Evolutionary conservation across 2,888 invertebrate genomes (phyloP), one percentile per base, ranked within the genome.

Genomic region (Pseudolycoriella hygida): DNA sequence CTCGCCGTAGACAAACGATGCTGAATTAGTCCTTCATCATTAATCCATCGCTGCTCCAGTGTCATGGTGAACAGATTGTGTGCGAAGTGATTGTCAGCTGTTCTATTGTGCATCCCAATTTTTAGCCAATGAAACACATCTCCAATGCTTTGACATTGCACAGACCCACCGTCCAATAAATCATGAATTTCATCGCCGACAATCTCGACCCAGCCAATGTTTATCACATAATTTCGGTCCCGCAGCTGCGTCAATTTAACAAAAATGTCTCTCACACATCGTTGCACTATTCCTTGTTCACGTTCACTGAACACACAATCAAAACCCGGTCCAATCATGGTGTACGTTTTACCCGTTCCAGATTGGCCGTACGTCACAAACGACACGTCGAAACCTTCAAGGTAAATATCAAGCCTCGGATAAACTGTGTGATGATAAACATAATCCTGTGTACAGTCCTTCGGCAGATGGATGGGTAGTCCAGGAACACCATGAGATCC

Each of bases 341-440:
- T 79, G 55, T 80, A 81, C 2, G 77, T 78, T 64, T 83, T 83
- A 14, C 83, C 83, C 43, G 76, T 74, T 31, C 68, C 70, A 10
- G 67, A 64, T 57, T 82, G 78, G 0, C 80, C 80, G 55, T 77
- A 73, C 19, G 77, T 72, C 10, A 80, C 76, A 37, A 80, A 72
- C 2, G 80, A 80, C n/a, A 80, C 76, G 64, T 81, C 80, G 57
- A 79, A 80, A 17, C 82, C 82, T 62, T 80, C 80, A 42, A 80
- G 59, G 51, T 80, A 73, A 52, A 74, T 72, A 53, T 73, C 74
- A 17, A 80, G 71, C 56, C 80, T 67, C 2, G 79, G 78, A 55
- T 74, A 70, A 54, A 78, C 73, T 42, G 76, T 71, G 30, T 75
- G 74, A 51, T 71, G 70, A 53, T 75, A 81, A 2, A 81, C 62